These are phyloP conservation scores for Odocoileus hemionus DNA, from an alignment of 2,113 vertebrate genomes.

Conservation along the genomic window DNA sequence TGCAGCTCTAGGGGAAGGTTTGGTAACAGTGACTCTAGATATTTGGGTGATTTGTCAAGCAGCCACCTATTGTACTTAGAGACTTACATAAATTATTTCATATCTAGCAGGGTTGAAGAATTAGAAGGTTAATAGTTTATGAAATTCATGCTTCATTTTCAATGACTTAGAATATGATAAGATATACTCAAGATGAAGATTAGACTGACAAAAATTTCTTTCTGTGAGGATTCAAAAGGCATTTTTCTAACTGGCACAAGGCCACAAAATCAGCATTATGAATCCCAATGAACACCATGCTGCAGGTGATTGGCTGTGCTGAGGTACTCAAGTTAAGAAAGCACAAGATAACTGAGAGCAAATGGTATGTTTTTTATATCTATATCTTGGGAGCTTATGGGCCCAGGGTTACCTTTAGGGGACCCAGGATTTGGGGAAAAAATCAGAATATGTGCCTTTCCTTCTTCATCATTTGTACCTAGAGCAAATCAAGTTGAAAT, in stretches of 20 bases:
- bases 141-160: constrained; percentile 10
- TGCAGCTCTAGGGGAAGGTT: background rate
- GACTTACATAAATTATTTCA: background rate
- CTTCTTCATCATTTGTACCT: background rate
- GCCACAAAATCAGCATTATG: constrained; percentile 15
- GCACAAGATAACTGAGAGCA: background rate
- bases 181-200: background rate
- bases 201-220: constrained; percentile 5
- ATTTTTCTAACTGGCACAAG: background rate
- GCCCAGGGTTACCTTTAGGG: background rate
- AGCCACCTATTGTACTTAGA: background rate
- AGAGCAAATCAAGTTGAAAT: background rate
- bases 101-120: background rate
- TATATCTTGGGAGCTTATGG: background rate
- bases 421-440: background rate
- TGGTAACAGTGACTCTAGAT: background rate
- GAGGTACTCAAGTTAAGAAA: background rate
- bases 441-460: background rate
- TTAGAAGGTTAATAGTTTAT: background rate
- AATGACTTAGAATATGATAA: background rate
- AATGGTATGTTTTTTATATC: background rate
- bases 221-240: background rate
- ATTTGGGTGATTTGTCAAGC: background rate
- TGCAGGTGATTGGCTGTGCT: background rate
- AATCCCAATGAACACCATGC: background rate